phyloP scores from a whole-genome alignment of 2,113 vertebrate genomes.

The Phoxinus phoxinus region DNA sequence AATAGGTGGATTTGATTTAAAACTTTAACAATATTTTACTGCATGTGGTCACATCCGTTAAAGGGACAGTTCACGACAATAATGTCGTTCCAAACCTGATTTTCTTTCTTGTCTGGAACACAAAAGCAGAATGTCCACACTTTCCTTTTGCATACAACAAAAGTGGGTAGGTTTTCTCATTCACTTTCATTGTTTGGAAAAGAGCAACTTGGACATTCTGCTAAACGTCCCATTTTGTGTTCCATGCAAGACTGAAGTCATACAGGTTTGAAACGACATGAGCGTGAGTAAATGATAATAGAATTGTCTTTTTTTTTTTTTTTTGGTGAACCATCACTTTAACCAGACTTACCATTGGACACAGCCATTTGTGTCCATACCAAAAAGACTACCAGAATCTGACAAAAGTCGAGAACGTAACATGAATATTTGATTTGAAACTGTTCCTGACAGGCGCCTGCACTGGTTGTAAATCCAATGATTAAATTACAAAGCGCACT shows the following conservation, averaged over 20 bases:
- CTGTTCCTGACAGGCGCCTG: conserved; percentile 34
- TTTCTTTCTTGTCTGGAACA: background rate
- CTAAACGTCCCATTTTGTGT: background rate
- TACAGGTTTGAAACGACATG: background rate
- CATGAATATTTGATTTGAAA: conserved; percentile 28
- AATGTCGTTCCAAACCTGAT: background rate
- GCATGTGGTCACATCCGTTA: background rate
- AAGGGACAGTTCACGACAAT: background rate
- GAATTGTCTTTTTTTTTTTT: background rate
- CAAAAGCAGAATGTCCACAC: background rate
- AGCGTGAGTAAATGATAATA: background rate
- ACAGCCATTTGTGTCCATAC: background rate
- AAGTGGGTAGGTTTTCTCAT: background rate
- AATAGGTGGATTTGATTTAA: conserved; percentile 17
- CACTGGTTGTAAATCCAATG: conserved; percentile 44
- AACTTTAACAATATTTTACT: background rate
- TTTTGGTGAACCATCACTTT: background rate
- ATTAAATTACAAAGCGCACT: conserved; percentile 50
- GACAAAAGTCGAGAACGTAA: conserved; percentile 1
- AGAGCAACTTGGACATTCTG: background rate
- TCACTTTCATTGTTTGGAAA: background rate
- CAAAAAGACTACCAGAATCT: background rate
- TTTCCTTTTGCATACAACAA: background rate
- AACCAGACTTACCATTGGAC: background rate
- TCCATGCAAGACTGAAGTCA: background rate